phyloP scores from a whole-genome alignment of 2,888 invertebrate species.

The Ophion obscuratus region DNA sequence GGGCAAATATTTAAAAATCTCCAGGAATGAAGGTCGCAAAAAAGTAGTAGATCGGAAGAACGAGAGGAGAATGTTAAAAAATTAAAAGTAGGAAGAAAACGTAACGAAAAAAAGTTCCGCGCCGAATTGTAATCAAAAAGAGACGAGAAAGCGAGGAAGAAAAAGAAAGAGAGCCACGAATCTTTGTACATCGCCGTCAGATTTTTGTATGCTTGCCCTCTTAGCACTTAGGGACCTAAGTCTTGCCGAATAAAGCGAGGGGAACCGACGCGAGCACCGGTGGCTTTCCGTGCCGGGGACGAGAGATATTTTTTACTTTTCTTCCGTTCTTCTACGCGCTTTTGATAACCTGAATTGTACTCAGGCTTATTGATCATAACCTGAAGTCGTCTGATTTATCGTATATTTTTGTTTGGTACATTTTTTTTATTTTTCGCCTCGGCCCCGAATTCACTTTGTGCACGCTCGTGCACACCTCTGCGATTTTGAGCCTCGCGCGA shows the following conservation, averaged over 20 bases:
- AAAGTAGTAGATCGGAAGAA: neutral
- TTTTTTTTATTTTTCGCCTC: neutral
- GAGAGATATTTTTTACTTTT: neutral
- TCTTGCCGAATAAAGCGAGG: constrained; percentile 44
- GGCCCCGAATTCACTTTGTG: neutral
- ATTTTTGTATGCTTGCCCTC: constrained; percentile 74
- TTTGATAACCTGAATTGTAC: neutral
- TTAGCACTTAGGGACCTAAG: constrained; percentile 57
- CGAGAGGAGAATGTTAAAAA: neutral
- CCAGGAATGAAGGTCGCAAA: no score
- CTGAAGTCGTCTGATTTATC: neutral
- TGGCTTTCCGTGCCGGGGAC: neutral
- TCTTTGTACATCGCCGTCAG: constrained; percentile 71
- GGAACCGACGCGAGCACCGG: neutral
- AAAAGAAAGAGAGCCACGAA: constrained; percentile 58
- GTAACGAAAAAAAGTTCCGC: constrained; percentile 54
- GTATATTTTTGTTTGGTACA: neutral
- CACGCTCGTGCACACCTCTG: neutral
- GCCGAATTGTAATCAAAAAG: constrained; percentile 67
- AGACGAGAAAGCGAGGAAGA: neutral
- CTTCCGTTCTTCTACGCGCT: neutral
- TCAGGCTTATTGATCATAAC: no score
- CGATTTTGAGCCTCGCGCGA: neutral
- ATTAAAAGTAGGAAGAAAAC: constrained; percentile 33
- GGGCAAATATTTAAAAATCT: no score